phyloP scores from a whole-genome alignment of 2,888 invertebrate genomes.

The Spodoptera exigua region DNA sequence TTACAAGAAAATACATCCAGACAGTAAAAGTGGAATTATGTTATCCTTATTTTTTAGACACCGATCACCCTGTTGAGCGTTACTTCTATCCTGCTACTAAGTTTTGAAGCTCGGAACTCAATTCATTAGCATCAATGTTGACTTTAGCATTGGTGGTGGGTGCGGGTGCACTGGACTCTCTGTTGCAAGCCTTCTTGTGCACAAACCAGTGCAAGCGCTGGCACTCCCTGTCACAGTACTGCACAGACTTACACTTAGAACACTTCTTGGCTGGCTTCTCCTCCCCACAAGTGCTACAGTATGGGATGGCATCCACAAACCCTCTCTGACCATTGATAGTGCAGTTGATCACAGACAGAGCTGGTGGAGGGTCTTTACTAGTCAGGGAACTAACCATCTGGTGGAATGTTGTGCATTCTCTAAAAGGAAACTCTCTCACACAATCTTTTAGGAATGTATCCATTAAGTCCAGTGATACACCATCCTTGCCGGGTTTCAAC shows the following conservation, averaged over 20 bases:
- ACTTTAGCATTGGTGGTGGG: constrained; percentile 67
- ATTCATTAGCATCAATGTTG: constrained; percentile 82
- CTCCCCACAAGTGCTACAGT: constrained; percentile 96
- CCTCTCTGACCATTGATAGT: constrained; percentile 97
- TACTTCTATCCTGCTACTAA: constrained; percentile 78
- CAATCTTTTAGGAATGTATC: constrained; percentile 95
- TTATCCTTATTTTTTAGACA: constrained; percentile 45
- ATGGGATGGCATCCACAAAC: constrained; percentile 91
- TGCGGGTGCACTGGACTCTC: constrained; percentile 86
- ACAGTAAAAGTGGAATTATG: constrained; percentile 52
- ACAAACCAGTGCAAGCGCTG: constrained; percentile 98
- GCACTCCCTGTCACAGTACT: constrained; percentile 98
- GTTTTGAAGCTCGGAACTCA: constrained; percentile 87
- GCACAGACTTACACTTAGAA: constrained; percentile 97
- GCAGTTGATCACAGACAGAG: constrained; percentile 92
- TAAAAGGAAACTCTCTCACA: constrained; percentile 96
- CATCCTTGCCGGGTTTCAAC: constrained; percentile 93
- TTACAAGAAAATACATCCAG: constrained; percentile 59
- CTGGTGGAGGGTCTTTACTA: constrained; percentile 92
- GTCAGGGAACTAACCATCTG: constrained; percentile 94
- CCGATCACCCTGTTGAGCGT: constrained; percentile 10
- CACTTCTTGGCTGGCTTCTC: constrained; percentile 97
- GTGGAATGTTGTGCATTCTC: constrained; percentile 96
- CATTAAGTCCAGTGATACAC: constrained; percentile 90
- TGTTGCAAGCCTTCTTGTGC: constrained; percentile 95